A percentile compares a stretch with the other conserved stretches of the same genome.
These are phyloP conservation scores for Pachyseris speciosa DNA, from an alignment of 64 coral and sea anemone species.

Conservation along the genomic window DNA sequence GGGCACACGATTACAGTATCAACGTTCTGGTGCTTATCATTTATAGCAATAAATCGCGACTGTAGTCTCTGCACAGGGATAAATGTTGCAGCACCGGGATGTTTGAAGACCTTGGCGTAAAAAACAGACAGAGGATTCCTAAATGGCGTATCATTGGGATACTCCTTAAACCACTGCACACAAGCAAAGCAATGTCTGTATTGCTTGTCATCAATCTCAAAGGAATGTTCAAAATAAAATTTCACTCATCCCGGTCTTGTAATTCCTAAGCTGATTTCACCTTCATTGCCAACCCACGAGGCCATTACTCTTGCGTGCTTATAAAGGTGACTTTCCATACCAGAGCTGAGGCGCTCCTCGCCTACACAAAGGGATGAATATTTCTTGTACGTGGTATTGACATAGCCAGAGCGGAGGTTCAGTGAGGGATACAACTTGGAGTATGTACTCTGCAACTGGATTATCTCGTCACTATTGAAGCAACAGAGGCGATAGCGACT, in stretches of 20 bases:
- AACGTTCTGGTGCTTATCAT: background rate
- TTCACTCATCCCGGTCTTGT: conserved; percentile 28
- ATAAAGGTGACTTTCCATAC: background rate
- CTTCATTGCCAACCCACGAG: conserved; percentile 49
- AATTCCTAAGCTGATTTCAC: background rate
- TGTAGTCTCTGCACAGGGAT: conserved; percentile 27
- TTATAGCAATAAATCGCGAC: background rate
- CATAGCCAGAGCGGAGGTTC: background rate
- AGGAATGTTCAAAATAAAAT: conserved; percentile 53
- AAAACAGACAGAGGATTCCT: no score
- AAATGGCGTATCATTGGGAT: background rate
- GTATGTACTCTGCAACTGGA: no score
- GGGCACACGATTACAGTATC: background rate
- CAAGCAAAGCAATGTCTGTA: conserved; percentile 26
- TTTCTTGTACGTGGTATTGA: conserved; percentile 8
- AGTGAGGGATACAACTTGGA: conserved; percentile 18
- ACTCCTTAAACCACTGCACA: conserved; percentile 27
- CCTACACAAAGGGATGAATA: no score
- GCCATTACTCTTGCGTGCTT: conserved; percentile 37
- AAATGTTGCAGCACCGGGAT: conserved; percentile 6
- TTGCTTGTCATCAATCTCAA: background rate
- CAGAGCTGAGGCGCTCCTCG: conserved; percentile 29
- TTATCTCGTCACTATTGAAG: no score
- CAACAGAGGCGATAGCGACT: conserved; percentile 14
- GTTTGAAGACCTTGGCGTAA: background rate